Conservation (phyloP, 2,888 invertebrate genomes). For the Oeneis ivallda region DNA sequence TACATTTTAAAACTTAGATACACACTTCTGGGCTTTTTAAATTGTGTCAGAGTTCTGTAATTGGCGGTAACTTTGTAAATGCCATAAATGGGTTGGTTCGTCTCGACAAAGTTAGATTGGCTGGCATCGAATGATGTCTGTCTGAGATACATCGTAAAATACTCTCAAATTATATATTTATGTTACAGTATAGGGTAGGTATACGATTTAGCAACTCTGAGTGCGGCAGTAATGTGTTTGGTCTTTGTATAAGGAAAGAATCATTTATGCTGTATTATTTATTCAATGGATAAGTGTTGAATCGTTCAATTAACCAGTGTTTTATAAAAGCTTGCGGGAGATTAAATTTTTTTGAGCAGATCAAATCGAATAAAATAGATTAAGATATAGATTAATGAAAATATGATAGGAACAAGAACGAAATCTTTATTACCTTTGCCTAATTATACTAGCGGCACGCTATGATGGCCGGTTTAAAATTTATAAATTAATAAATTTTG, state of each 20-base stretch:
- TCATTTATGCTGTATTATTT: neutral
- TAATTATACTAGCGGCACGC: too few species aligned
- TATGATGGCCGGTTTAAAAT: too few species aligned
- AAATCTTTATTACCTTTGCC: too few species aligned
- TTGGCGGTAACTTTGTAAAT: constrained; percentile 50
- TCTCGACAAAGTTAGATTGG: constrained; percentile 74
- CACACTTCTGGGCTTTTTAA: neutral
- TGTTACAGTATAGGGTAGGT: neutral
- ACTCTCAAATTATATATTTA: constrained; percentile 7
- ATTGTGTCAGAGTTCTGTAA: constrained; percentile 15
- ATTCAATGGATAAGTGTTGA: neutral
- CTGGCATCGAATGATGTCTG: constrained; percentile 57
- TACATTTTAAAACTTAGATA: neutral
- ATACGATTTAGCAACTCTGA: too few species aligned
- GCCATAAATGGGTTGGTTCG: constrained; percentile 46
- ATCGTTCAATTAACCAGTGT: neutral
- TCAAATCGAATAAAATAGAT: constrained; percentile 4
- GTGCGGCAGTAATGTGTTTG: too few species aligned
- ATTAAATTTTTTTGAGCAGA: constrained; percentile 9
- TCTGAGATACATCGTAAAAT: constrained; percentile 60
- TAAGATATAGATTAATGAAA: neutral
- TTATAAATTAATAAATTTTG: too few species aligned
- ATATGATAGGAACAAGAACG: neutral
- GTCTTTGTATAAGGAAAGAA: too few species aligned
- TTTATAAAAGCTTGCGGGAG: neutral